These are phyloP conservation scores for Formica selysi DNA, from an alignment of 1,140 invertebrate species.

Conservation along the genomic window DNA sequence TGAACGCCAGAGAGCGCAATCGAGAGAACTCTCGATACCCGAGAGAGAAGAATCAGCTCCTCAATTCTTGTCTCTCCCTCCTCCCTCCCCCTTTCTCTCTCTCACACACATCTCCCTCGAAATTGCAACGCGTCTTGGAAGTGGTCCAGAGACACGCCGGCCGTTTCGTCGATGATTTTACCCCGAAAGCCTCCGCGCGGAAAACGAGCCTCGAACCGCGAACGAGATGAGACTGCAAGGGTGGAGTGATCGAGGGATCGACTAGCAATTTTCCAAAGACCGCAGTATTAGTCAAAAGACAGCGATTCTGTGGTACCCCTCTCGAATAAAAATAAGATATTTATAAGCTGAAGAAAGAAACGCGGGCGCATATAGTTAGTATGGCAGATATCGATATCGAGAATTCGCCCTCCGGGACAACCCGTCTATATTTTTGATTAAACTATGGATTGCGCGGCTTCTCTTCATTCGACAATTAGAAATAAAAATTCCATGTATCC, in stretches of 20 bases:
- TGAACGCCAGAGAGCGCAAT: conserved; percentile 24
- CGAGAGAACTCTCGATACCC: conserved; percentile 50
- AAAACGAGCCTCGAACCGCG: conserved; percentile 69
- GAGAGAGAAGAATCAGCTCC: conserved; percentile 20
- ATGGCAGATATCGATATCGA: conserved; percentile 21
- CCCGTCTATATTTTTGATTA: conserved; percentile 31
- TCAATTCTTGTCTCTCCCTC: conserved; percentile 4
- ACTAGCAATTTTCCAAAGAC: conserved; percentile 72
- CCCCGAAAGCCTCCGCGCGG: conserved; percentile 59
- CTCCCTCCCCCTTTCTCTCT: too few relatives aligned
- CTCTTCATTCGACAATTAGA: conserved; percentile 1
- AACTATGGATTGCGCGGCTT: not conserved
- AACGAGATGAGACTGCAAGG: conserved; percentile 19
- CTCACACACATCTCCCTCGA: conserved; percentile 28
- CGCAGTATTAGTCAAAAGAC: conserved; percentile 24
- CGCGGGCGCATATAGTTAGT: not conserved
- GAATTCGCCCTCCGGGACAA: not conserved
- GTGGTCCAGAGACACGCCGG: conserved; percentile 66
- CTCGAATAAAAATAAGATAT: conserved; percentile 59
- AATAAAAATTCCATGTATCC: not conserved
- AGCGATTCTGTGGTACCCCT: not conserved
- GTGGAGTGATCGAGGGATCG: conserved; percentile 40
- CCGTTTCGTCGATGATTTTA: conserved; percentile 68
- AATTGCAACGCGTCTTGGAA: conserved; percentile 73
- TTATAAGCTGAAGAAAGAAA: conserved; percentile 49